Base-by-base conservation (phyloP, 2,888 invertebrate genomes). In the Hofmannophila pseudospretella region DNA sequence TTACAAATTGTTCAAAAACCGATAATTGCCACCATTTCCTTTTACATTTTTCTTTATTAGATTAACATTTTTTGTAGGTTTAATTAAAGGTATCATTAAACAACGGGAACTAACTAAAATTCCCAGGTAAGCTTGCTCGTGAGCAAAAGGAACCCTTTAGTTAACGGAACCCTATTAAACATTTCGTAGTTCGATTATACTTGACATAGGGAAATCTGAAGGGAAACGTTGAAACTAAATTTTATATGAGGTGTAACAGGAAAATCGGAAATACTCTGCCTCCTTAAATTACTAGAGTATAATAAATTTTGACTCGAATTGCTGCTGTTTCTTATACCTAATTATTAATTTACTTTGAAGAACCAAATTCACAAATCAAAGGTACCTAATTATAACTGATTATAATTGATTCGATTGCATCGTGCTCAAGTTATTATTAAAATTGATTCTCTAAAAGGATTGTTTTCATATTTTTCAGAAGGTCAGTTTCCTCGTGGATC, bases 401-500 rank as follows among this genome's bases (percentile, higher is more conserved):
- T n/a, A n/a, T n/a, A n/a, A n/a, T n/a, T n/a, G n/a, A n/a, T n/a
- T n/a, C n/a, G n/a, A n/a, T n/a, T n/a, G n/a, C n/a, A n/a, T n/a
- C n/a, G n/a, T n/a, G n/a, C n/a, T n/a, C n/a, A n/a, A n/a, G n/a
- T n/a, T n/a, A n/a, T n/a, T n/a, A n/a, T n/a, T n/a, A n/a, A n/a
- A n/a, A n/a, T n/a, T n/a, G n/a, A n/a, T n/a, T n/a, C n/a, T n/a
- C n/a, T n/a, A n/a, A n/a, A n/a, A n/a, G n/a, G n/a, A n/a, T n/a
- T n/a, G n/a, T n/a, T n/a, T n/a, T n/a, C n/a, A n/a, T 23, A n/a
- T 41, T 51, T 89, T 89, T 23, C 88, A 95, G 96, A 95, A 76
- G 94, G 95, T 19, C 94, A 94, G 58, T 85, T 96, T 50, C 92
- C 94, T 4, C 93, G 92, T 64, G 94, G 94, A 39, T 91, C 94